phyloP scores from a whole-genome alignment of 2,797 vertebrate genomes.

The Lindbergichthys nudifrons region DNA sequence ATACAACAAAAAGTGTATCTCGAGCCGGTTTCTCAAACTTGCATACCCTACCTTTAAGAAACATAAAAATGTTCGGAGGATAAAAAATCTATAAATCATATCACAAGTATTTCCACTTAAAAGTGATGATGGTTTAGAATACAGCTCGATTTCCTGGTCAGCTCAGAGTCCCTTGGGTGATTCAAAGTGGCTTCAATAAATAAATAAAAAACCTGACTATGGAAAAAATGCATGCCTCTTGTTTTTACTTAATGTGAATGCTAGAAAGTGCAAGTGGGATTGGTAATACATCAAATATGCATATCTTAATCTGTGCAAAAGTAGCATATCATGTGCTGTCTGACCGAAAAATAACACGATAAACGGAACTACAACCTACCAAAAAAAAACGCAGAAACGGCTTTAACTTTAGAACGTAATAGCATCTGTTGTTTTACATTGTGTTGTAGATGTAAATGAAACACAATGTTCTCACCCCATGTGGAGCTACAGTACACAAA shows the following conservation, averaged over 20 bases:
- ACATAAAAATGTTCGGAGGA: neutral
- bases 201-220: neutral
- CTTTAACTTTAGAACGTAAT: conserved; percentile 1
- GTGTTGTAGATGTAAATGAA: conserved; percentile 29
- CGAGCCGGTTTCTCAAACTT: too few relatives aligned
- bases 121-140: conserved; percentile 69
- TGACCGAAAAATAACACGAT: neutral
- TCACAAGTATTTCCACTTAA: conserved; percentile 60
- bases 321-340: neutral
- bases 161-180: conserved; percentile 71
- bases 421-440: neutral
- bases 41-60: too few relatives aligned
- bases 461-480: conserved; percentile 18
- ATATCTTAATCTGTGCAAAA: conserved; percentile 1
- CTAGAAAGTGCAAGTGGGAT: neutral
- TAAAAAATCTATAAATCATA: neutral
- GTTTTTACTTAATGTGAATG: neutral
- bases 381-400: neutral
- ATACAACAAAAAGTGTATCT: too few relatives aligned
- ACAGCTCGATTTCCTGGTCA: conserved; percentile 69
- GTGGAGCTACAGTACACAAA: conserved; percentile 36
- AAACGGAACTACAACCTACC: too few relatives aligned
- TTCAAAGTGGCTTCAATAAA: conserved; percentile 15
- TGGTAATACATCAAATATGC: neutral
- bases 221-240: neutral